Evolutionary conservation across 2,113 vertebrate genomes (phyloP), one percentile per base, ranked within the genome.

Genomic region (Platichthys stellatus): DNA sequence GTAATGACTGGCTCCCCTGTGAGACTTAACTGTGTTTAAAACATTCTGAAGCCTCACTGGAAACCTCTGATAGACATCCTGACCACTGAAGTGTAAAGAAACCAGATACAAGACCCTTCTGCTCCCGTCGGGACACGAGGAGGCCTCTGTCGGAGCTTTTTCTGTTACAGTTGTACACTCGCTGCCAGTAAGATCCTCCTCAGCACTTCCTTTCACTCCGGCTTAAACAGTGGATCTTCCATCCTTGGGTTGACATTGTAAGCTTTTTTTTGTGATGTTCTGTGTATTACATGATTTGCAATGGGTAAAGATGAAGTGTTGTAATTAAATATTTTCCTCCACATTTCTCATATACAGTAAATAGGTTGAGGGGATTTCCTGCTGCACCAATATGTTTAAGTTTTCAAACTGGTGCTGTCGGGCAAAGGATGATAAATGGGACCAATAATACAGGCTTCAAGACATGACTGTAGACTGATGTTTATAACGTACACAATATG

Each of bases 1-100:
- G 80, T 88, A 87, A 87, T 82, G 87, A 84, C 84, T 75, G 65
- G 63, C 81, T 78, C 14, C 74, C 86, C 56, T 76, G 59, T 66
- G 82, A 77, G 88, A 83, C 54, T 69, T 4, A 0, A 53, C 64
- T 65, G 80, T 74, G 69, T 86, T 84, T 76, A 80, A 90, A 89
- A 83, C 80, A 84, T 84, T 74, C 63, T 64, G 76, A 75, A 72
- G 67, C 58, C 63, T 74, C 78, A 54, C 63, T 85, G 56, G 81
- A 76, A 88, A 66, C 66, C 73, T 45, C 70, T 82, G 74, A 86
- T 80, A 83, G 85, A 84, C 83, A 81, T 78, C 71, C 74, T 66
- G 76, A 69, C 18, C 81, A 72, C 71, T 81, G 81, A 74, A 83
- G 83, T 78, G 74, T 71, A 70, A 86, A 81, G 67, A 84, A 87